Base-by-base conservation (phyloP, 2,113 vertebrate genomes). In the Scatophagus argus region DNA sequence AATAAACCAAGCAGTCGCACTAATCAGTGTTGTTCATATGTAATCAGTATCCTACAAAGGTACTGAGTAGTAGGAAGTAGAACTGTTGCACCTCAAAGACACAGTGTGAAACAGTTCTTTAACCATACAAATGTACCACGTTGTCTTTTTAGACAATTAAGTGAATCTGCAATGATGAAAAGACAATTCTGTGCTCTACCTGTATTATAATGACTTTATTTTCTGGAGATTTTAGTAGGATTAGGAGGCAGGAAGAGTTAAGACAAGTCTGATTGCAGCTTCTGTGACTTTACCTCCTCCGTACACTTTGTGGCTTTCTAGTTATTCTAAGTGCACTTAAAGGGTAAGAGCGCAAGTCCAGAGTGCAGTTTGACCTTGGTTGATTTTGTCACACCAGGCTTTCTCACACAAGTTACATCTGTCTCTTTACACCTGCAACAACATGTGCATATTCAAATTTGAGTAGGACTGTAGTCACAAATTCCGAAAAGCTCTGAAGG, bases 281-380 rank as follows among this genome's bases (percentile, higher is more conserved):
- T 21, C 4, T 41, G 1, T 34, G 51, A 41, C 32, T 59, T 64
- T 8, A 69, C 13, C 31, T 46, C 41, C 19, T 67, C 39, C 49
- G 19, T 36, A 19, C 49, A 43, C 25, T 56, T 23, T 67, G n/a
- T 67, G 9, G 3, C 47, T 55, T 75, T 43, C 21, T 23, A 4
- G 64, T 44, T 58, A 25, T 62, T 74, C 23, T 55, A 34, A 56
- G 13, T 64, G 34, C 59, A 56, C 58, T 63, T 32, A 7, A 25
- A 39, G 39, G 14, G 10, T 14, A 17, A 59, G 3, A 55, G 47
- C 8, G 55, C 19, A n/a, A 49, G 51, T 31, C 5, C 25, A 43
- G 46, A 23, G 6, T 47, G 25, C 25, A 27, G 21, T 58, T 78
- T 60, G 46, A 9, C 66, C 27, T 52, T 36, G 17, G 12, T 19